Conservation (phyloP, 1,140 invertebrate genomes). For the Cydia splendana region DNA sequence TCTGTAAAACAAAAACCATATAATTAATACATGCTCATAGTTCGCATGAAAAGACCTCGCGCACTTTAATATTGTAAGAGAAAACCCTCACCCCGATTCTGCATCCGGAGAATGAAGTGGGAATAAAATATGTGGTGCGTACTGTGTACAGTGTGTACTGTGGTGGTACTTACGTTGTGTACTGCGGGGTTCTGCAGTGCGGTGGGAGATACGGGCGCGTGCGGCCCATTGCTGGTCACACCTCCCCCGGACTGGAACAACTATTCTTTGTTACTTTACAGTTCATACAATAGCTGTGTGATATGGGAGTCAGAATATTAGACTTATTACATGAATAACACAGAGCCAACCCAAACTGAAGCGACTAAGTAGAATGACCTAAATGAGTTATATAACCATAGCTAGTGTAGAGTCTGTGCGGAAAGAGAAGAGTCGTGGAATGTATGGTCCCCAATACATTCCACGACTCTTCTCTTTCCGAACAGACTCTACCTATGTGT, state of each 20-base stretch:
- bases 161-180: slow-evolving; percentile 63
- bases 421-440: no score
- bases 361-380: no score
- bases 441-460: no score
- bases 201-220: slow-evolving; percentile 73
- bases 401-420: no score
- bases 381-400: no score
- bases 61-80: background rate
- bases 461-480: no score
- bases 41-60: background rate
- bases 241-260: slow-evolving; percentile 66
- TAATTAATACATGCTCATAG: background rate
- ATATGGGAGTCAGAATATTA: no score
- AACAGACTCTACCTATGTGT: no score
- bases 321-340: no score
- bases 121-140: slow-evolving; percentile 16
- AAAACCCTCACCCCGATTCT: background rate
- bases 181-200: slow-evolving; percentile 69
- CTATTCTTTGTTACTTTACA: background rate
- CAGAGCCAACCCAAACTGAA: no score
- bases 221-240: slow-evolving; percentile 72
- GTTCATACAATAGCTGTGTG: background rate
- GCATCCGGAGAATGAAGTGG: background rate
- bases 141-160: no score
- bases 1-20: background rate